These are phyloP conservation scores for Drosophila aff. DNA, from an alignment of 1,140 invertebrate species.

Conservation along the genomic window DNA sequence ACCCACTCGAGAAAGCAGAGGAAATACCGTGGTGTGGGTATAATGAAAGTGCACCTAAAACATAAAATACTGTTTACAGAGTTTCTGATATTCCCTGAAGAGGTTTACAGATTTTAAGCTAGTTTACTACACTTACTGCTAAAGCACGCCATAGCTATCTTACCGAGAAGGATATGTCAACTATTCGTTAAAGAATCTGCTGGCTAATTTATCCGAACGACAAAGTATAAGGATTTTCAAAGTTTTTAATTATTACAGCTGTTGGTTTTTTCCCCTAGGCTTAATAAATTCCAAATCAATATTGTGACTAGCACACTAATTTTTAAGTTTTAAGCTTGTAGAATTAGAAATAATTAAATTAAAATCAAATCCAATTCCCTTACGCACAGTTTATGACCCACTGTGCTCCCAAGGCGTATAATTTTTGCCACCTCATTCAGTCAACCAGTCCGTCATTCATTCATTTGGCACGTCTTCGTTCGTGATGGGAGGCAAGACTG, in stretches of 20 bases:
- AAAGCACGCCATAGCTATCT: neutral
- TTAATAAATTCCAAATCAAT: neutral
- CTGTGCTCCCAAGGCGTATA: constrained; percentile 24
- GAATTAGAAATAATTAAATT: too few relatives aligned
- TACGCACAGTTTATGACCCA: constrained; percentile 3
- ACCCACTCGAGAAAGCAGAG: constrained; percentile 27
- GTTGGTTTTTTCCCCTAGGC: too few relatives aligned
- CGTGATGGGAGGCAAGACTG: constrained; percentile 23
- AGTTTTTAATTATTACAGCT: neutral
- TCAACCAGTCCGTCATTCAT: constrained; percentile 59
- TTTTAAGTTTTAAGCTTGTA: too few relatives aligned
- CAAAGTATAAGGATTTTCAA: neutral
- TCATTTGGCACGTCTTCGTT: constrained; percentile 62
- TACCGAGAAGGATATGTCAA: too few relatives aligned
- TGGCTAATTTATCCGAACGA: neutral
- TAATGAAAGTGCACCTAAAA: neutral
- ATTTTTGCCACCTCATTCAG: constrained; percentile 71
- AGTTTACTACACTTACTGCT: neutral
- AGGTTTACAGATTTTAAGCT: neutral
- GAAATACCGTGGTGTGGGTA: constrained; percentile 19
- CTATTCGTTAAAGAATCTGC: too few relatives aligned
- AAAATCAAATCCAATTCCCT: too few relatives aligned
- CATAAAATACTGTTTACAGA: neutral
- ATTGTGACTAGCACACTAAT: too few relatives aligned
- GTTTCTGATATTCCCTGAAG: neutral